A percentile compares a stretch with the other conserved stretches of the same genome.
phyloP scores from a whole-genome alignment of 2,797 vertebrate species.

The Jordanella pulchra region DNA sequence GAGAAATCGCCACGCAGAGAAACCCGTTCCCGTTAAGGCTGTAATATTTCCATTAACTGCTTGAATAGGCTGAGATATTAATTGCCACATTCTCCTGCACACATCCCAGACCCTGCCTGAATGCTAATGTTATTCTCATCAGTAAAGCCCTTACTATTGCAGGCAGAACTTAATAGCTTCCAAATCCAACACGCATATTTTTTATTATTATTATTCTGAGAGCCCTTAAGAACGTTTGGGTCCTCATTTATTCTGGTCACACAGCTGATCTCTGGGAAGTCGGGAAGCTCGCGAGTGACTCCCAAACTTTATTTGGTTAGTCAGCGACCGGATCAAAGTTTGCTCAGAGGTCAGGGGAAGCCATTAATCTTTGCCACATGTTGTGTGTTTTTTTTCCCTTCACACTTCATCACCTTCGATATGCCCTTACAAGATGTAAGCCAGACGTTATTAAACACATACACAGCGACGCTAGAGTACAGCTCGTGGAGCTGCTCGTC shows the following conservation, averaged over 20 bases:
- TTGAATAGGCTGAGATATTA: slow-evolving; percentile 72
- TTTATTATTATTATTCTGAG: slow-evolving; percentile 15
- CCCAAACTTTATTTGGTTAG: slow-evolving; percentile 55
- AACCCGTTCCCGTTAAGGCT: slow-evolving; percentile 48
- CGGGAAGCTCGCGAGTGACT: slow-evolving; percentile 45
- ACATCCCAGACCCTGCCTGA: slow-evolving; percentile 47
- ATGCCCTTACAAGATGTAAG: slow-evolving; percentile 33
- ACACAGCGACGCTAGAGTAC: not conserved
- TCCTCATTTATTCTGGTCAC: slow-evolving; percentile 68
- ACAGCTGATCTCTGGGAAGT: slow-evolving; percentile 49
- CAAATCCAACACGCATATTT: slow-evolving; percentile 49
- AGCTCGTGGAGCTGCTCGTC: slow-evolving; percentile 5
- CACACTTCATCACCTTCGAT: slow-evolving; percentile 45
- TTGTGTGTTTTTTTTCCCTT: slow-evolving; percentile 32
- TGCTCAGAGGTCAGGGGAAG: slow-evolving; percentile 55
- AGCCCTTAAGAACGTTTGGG: slow-evolving; percentile 51
- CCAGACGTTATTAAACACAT: slow-evolving; percentile 20
- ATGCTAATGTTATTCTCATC: slow-evolving; percentile 68
- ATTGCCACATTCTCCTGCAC: slow-evolving; percentile 57
- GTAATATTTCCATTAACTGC: slow-evolving; percentile 73
- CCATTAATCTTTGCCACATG: slow-evolving; percentile 67
- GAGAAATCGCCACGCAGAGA: slow-evolving; percentile 43
- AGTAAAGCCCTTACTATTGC: slow-evolving; percentile 45
- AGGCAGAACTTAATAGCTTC: slow-evolving; percentile 60
- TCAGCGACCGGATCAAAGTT: slow-evolving; percentile 47